Evolutionary conservation across 37 sponge, comb jelly and placozoan genomes (phyloP), one percentile per base, ranked within the genome.

Genomic region (Petrosia ficiformis): DNA sequence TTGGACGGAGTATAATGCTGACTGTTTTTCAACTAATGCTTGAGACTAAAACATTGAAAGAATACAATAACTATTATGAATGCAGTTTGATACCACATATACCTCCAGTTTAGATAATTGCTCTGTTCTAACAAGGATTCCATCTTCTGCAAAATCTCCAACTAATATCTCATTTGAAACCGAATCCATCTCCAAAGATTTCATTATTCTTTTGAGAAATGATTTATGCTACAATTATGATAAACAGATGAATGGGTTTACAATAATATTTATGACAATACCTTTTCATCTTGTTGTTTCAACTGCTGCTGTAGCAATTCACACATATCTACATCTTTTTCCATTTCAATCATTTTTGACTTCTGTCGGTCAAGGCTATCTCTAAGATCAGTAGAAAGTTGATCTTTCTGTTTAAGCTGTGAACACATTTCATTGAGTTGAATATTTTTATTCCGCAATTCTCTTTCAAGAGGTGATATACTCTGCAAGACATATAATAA

Each of bases 41-140:
- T 81, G 83, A 2, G 83, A 85, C 94, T 93, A 67, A 44, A 60
- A 38, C 42, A 1, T 1, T 28, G 48, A 33, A 63, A 29, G 19
- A 72, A 36, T 68, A 4, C 33, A 36, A 35, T 67, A 67, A 2
- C 68, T 48, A 48, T 19, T 19, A 19, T 48, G 10, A 19, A 19
- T 48, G 16, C 10, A 19, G 54, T 48, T 48, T 48, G 10, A 19
- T 48, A 48, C 16, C 16, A 48, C 16, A 19, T 10, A 31, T 32
- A 92, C 92, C 77, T 92, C 92, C n/a, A 77, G 76, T 19, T 78
- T 86, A 25, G 70, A 57, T 22, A 92, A 65, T 39, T 87, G 93
- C 31, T 87, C 75, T 26, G 80, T 79, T 65, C 77, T 78, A 68
- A 73, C 40, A 8, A 92, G 37, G n/a, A 92, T 57, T 25, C 90